Evolutionary conservation across 2,797 vertebrate species (phyloP).

Genomic region (Eremophila alpestris): DNA sequence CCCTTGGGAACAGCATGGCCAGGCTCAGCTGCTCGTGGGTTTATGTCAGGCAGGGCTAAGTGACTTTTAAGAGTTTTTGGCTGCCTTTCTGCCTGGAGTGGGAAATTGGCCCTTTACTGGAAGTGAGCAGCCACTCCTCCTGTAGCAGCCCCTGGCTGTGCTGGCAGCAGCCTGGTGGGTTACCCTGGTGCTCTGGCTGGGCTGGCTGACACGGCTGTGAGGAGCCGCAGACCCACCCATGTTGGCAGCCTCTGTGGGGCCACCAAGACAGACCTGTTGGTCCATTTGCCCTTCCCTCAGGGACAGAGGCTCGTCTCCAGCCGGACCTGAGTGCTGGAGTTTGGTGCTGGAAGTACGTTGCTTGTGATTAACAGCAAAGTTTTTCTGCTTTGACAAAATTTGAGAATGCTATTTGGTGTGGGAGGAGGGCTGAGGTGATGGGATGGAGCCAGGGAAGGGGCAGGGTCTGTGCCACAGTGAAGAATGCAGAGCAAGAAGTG

Average conservation of each 20-base stretch:
- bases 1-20: background rate
- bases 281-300: rapidly evolving
- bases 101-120: slow-evolving; percentile 40
- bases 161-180: background rate
- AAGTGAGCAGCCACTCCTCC: background rate
- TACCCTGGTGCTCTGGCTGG: background rate
- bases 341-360: rapidly evolving
- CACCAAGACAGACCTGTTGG: background rate
- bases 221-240: background rate
- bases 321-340: rapidly evolving
- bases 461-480: background rate
- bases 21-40: background rate
- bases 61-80: slow-evolving; percentile 9
- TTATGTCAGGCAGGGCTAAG: background rate
- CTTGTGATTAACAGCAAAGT: background rate
- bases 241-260: background rate
- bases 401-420: background rate
- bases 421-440: background rate
- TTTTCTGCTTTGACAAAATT: background rate
- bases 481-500: background rate
- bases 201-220: background rate
- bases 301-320: rapidly evolving
- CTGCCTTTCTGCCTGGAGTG: slow-evolving; percentile 35
- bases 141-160: background rate
- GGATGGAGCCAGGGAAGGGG: background rate